Percentiles rank a stretch among this genome's conserved stretches.
Conservation (phyloP, 2,113 vertebrate genomes). For the Scomber scombrus region DNA sequence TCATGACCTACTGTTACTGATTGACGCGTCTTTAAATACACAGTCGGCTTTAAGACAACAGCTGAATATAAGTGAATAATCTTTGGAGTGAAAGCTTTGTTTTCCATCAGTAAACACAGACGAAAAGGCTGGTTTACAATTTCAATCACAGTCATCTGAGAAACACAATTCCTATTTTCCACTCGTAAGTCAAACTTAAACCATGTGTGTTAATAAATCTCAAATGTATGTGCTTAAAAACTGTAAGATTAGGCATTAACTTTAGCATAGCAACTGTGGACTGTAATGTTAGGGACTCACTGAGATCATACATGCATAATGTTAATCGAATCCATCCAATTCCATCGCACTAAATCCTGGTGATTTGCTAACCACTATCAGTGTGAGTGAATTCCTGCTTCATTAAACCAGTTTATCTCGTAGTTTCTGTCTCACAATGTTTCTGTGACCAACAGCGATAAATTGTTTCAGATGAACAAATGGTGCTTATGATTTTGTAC, state of each 20-base stretch:
- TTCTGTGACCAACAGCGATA: slow-evolving; percentile 9
- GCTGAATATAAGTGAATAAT: too few species aligned
- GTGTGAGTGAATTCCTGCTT: neutral
- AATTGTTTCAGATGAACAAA: slow-evolving; percentile 43
- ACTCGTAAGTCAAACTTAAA: neutral
- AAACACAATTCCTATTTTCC: neutral
- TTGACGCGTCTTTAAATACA: neutral
- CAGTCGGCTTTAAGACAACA: neutral
- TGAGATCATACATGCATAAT: neutral
- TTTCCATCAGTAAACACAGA: neutral
- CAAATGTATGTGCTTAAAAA: neutral
- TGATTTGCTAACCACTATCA: slow-evolving; percentile 27
- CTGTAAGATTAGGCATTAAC: neutral
- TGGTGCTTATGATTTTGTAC: slow-evolving; percentile 59
- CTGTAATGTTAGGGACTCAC: neutral
- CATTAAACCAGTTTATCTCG: neutral
- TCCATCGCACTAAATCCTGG: slow-evolving; percentile 16
- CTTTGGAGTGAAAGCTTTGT: neutral
- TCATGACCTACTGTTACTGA: slow-evolving; percentile 11
- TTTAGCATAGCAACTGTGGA: neutral
- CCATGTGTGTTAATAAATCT: slow-evolving; percentile 8
- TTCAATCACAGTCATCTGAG: neutral
- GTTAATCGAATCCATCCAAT: slow-evolving; percentile 28
- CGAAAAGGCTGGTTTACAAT: neutral
- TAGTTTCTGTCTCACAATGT: slow-evolving; percentile 2